Base-by-base conservation (phyloP, 2,888 invertebrate species). In the Melanophora roralis region DNA sequence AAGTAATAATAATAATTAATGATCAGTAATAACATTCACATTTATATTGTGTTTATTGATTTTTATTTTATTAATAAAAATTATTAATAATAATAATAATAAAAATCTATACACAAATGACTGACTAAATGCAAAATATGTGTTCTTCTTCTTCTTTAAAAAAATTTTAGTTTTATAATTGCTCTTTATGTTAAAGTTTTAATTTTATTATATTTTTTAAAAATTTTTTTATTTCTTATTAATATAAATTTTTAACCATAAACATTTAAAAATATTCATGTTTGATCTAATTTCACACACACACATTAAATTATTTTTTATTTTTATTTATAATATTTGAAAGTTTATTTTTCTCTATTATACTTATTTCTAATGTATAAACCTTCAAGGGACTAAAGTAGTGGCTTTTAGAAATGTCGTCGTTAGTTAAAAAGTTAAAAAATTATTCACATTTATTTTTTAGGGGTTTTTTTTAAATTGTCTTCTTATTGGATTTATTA, bases 181-280 rank as follows among this genome's bases (percentile, higher is more conserved):
- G 83, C 83, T 83, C 83, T 80, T 82, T 81, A 80, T 76, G 71
- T 75, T 57, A 73, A 69, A 65, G 45, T 45, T 75, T 77, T 71
- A 23, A 3, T 43, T 62, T 74, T n/a, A n/a, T n/a, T n/a, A n/a
- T n/a, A n/a, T n/a, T n/a, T n/a, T n/a, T n/a, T n/a, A n/a, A n/a
- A n/a, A n/a, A n/a, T n/a, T n/a, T n/a, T n/a, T n/a, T n/a, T n/a
- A n/a, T 75, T 60, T 77, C 47, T 51, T 69, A 65, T 45, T 72
- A 68, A 43, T 45, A 21, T 57, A 59, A 65, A 45, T 77, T 82
- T 81, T 82, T 82, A 80, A 82, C 79, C 83, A 82, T 85, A 87
- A 86, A 86, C 86, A 81, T 81, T 81, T 76, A 81, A 75, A 87
- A 86, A 86, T 86, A 81, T 81, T 81, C 75, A 78, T 72, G 78